Percentiles rank a stretch among this genome's conserved stretches.
Evolutionary conservation across 2,797 vertebrate species (phyloP).

Genomic region (Antrozous pallidus): DNA sequence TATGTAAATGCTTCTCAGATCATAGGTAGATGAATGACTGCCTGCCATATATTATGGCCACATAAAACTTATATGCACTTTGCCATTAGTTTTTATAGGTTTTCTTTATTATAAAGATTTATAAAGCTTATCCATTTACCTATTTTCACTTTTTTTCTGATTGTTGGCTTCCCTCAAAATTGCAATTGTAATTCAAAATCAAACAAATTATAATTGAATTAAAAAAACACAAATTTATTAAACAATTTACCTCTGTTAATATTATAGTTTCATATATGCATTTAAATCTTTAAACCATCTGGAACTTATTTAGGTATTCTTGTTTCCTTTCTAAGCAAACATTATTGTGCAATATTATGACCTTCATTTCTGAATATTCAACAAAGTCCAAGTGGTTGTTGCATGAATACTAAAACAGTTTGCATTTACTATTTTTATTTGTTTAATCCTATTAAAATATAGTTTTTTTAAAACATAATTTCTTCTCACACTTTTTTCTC

Average conservation of each 20-base stretch:
- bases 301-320: background rate
- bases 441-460: slow-evolving; percentile 17
- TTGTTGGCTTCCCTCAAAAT: background rate
- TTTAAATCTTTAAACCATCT: slow-evolving; percentile 12
- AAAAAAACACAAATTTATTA: slow-evolving; percentile 20
- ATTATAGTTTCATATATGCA: background rate
- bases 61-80: background rate
- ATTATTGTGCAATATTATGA: background rate
- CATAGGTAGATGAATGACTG: background rate
- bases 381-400: background rate
- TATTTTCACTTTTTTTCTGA: background rate
- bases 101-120: background rate
- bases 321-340: background rate
- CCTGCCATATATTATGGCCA: background rate
- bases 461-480: background rate
- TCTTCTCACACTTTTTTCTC: background rate
- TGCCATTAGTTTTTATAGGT: background rate
- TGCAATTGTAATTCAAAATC: background rate
- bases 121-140: background rate
- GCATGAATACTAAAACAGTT: background rate
- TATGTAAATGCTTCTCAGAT: background rate
- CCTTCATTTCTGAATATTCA: slow-evolving; percentile 6
- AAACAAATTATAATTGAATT: background rate
- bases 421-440: slow-evolving; percentile 11
- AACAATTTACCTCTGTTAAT: background rate